These are phyloP conservation scores for Acanthornis magna DNA, from an alignment of 2,797 vertebrate genomes.

Conservation along the genomic window DNA sequence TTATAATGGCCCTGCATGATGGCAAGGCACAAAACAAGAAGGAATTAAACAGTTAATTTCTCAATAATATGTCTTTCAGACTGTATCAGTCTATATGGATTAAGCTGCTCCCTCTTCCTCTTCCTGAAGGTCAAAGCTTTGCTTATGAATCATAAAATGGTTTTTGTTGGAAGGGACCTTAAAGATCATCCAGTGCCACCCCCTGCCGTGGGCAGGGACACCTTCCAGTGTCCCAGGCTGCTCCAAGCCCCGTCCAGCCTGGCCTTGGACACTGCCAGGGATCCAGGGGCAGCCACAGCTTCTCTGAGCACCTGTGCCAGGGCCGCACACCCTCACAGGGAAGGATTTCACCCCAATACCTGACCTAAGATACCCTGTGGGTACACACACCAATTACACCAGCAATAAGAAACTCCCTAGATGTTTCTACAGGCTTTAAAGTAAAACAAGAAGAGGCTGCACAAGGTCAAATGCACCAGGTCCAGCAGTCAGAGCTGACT, in stretches of 20 bases:
- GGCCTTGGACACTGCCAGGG: neutral
- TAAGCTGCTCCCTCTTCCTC: neutral
- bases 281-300: neutral
- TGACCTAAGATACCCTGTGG: neutral
- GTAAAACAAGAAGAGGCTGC: neutral
- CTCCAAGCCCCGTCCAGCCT: accelerated
- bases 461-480: neutral
- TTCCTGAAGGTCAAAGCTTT: neutral
- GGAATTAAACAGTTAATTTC: neutral
- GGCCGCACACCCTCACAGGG: accelerated
- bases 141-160: neutral
- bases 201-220: neutral
- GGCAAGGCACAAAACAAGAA: neutral
- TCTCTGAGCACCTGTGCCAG: neutral
- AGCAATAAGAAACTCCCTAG: neutral
- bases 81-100: neutral
- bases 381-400: accelerated
- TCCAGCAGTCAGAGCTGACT: neutral
- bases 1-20: neutral
- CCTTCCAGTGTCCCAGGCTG: neutral
- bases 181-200: accelerated
- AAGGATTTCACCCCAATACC: neutral
- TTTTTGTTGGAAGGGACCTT: neutral
- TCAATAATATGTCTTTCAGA: neutral
- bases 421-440: neutral